Percentiles rank a stretch among this genome's conserved stretches.
Conservation (phyloP, 2,888 invertebrate genomes). For the Corythucha ciliata region DNA sequence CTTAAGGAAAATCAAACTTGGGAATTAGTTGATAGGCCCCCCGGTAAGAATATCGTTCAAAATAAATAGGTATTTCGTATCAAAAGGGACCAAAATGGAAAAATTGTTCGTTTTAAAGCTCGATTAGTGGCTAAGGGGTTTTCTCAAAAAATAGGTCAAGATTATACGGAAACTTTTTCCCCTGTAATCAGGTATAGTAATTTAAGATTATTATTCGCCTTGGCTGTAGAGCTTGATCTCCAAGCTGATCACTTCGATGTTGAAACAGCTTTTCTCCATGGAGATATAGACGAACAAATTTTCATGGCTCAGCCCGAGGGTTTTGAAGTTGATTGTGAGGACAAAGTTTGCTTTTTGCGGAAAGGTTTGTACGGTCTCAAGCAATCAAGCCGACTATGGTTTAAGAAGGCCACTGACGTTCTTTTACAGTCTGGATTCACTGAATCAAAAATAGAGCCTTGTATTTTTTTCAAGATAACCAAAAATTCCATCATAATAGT, state of each 20-base stretch:
- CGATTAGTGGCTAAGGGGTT: conserved; percentile 35
- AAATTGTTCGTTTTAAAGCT: conserved; percentile 31
- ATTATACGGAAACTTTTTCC: conserved; percentile 30
- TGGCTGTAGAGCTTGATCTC: conserved; percentile 32
- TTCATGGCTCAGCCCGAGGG: conserved; percentile 34
- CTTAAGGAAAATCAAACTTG: conserved; percentile 19
- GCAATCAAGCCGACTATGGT: conserved; percentile 28
- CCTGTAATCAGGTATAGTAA: conserved; percentile 23
- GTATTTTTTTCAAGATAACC: not conserved
- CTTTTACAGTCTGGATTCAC: not conserved
- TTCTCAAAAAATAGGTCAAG: conserved; percentile 30
- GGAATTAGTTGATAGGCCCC: conserved; percentile 18
- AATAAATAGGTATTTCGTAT: conserved; percentile 26
- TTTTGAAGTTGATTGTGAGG: conserved; percentile 3
- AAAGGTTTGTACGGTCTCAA: conserved; percentile 33
- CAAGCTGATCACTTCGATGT: conserved; percentile 37
- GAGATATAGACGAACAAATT: conserved; percentile 35
- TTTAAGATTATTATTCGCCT: conserved; percentile 29
- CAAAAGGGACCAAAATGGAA: conserved; percentile 30
- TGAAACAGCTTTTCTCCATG: conserved; percentile 36
- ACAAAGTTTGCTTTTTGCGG: conserved; percentile 28
- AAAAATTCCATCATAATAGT: not conserved
- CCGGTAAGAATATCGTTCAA: not conserved
- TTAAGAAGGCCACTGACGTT: not conserved
- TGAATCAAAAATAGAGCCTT: not conserved